Evolutionary conservation across 2,888 invertebrate genomes (phyloP).

Genomic region (Blastobasis lacticolella): DNA sequence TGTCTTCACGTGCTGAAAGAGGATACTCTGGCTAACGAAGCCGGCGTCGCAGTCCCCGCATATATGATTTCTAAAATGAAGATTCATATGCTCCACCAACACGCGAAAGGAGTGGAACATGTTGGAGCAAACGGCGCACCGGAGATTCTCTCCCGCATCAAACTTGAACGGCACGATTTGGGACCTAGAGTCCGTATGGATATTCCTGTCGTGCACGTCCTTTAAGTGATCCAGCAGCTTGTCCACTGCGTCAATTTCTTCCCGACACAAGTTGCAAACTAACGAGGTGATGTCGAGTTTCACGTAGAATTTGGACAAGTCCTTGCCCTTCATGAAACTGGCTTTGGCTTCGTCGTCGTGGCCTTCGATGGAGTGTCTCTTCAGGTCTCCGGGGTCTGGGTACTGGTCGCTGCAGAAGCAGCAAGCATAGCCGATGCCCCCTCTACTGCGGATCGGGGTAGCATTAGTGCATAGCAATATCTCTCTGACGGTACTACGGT

Average conservation of each 20-base stretch:
- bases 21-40: constrained; percentile 24
- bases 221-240: constrained; percentile 19
- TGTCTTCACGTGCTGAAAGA: constrained; percentile 22
- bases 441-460: constrained; percentile 31
- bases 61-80: constrained; percentile 28
- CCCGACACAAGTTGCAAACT: constrained; percentile 19
- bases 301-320: constrained; percentile 23
- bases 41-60: constrained; percentile 29
- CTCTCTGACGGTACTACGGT: constrained; percentile 24
- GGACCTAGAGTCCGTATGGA: constrained; percentile 22
- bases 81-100: constrained; percentile 30
- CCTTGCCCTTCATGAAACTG: constrained; percentile 26
- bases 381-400: constrained; percentile 29
- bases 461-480: constrained; percentile 35
- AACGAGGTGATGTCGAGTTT: constrained; percentile 28
- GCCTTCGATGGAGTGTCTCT: constrained; percentile 26
- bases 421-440: constrained; percentile 32
- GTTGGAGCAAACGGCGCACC: constrained; percentile 26
- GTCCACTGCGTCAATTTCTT: constrained; percentile 14
- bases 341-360: constrained; percentile 21
- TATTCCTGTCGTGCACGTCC: constrained; percentile 15
- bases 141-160: constrained; percentile 17
- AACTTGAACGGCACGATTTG: constrained; percentile 30
- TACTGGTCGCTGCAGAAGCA: constrained; percentile 32
- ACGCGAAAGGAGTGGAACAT: constrained; percentile 26